These are phyloP conservation scores for Drosophila demipolita DNA, from an alignment of 2,888 invertebrate species.

Conservation along the genomic window DNA sequence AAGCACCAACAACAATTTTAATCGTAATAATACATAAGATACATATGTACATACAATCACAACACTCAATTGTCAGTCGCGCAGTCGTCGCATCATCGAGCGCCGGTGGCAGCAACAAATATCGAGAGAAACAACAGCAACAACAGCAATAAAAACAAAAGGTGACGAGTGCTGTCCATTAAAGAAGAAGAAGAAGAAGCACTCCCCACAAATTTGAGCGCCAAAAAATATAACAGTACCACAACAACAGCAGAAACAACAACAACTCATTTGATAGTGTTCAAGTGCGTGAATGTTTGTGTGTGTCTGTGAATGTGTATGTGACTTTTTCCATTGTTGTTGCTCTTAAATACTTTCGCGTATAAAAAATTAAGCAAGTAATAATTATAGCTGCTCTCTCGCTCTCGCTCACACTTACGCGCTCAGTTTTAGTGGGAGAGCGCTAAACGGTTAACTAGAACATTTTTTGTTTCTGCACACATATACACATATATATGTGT, in stretches of 20 bases:
- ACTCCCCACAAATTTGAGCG: conserved; percentile 62
- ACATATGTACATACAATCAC: conserved; percentile 10
- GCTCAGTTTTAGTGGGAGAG: conserved; percentile 11
- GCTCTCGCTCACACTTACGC: conserved; percentile 8
- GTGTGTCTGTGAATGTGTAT: conserved; percentile 1
- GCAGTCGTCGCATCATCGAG: conserved; percentile 60
- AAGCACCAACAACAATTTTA: conserved; percentile 38
- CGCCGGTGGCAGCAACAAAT: conserved; percentile 35
- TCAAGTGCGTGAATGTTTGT: conserved; percentile 16
- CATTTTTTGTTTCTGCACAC: conserved; percentile 3
- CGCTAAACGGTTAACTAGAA: conserved; percentile 27
- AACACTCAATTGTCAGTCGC: conserved; percentile 48
- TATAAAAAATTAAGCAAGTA: conserved; percentile 54
- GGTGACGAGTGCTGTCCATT: conserved; percentile 65
- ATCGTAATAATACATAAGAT: conserved; percentile 14
- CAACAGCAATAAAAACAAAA: conserved; percentile 47
- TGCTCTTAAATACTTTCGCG: conserved; percentile 22
- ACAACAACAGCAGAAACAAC: conserved; percentile 19
- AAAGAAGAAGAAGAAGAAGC: conserved; percentile 23
- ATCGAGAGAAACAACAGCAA: conserved; percentile 13
- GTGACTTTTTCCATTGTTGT: conserved; percentile 1
- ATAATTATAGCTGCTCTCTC: conserved; percentile 55
- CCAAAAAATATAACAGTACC: conserved; percentile 59
- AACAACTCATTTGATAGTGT: conserved; percentile 20
- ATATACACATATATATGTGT: conserved; percentile 15